Conservation (phyloP, 2,888 invertebrate species). For the Cephus sareptanus region DNA sequence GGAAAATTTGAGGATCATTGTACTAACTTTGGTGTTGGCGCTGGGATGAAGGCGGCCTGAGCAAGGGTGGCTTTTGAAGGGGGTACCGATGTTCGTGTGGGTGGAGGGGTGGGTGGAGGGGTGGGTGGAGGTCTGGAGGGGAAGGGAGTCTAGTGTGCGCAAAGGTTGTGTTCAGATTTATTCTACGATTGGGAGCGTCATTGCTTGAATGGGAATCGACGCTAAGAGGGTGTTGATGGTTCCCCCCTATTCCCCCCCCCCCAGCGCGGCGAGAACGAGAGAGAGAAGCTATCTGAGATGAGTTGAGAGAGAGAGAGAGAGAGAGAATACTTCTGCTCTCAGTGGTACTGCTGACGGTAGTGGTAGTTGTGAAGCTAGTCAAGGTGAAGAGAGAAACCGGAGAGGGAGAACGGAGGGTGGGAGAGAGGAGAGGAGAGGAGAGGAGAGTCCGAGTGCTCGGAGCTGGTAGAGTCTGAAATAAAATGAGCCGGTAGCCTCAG, state of each 20-base stretch:
- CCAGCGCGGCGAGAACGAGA: neutral
- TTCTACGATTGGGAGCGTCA: constrained; percentile 43
- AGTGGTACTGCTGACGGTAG: no score
- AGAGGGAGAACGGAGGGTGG: no score
- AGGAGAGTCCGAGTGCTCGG: no score
- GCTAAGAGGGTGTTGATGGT: constrained; percentile 32
- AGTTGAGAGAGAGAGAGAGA: no score
- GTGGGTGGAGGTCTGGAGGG: neutral
- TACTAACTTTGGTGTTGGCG: no score
- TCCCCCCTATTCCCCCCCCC: constrained; percentile 22
- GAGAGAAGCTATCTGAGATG: no score
- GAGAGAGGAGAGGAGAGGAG: no score
- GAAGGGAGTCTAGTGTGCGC: constrained; percentile 2
- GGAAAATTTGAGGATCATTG: neutral
- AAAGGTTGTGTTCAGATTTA: constrained; percentile 39
- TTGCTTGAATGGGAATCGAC: constrained; percentile 41
- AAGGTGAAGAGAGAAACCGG: no score
- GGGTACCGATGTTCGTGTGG: neutral
- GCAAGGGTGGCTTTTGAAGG: neutral
- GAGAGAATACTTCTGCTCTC: no score
- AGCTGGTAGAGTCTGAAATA: no score
- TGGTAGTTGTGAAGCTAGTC: no score
- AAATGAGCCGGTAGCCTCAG: constrained; percentile 7
- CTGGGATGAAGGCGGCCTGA: neutral
- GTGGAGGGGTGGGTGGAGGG: neutral